Evolutionary conservation across 2,113 vertebrate genomes (phyloP), one percentile per base, ranked within the genome.

Genomic region (Cyprinus carpio): DNA sequence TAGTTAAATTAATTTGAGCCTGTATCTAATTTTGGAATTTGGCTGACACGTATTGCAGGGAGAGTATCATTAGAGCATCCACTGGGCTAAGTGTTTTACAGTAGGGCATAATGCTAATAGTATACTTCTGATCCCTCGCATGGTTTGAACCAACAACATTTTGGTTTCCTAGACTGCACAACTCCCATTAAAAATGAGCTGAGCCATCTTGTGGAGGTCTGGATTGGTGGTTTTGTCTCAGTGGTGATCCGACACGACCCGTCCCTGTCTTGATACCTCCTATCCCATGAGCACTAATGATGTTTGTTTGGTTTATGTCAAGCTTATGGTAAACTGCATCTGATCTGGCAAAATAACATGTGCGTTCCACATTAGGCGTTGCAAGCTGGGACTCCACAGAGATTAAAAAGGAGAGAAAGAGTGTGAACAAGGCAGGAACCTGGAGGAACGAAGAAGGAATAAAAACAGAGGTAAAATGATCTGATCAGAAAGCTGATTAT

Each of bases 241-340:
- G 40, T 5, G 23, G 71, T 74, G 71, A 46, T 74, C 65, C 43
- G 64, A 75, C 72, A 46, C 62, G 51, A 76, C 65, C 75, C 23
- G 27, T 23, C 65, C 75, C 34, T 23, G n/a, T 27, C 77, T 56
- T 15, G 34, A 60, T 56, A 83, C 82, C 82, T 78, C 69, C 75
- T 58, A 80, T 78, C 76, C 76, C 37, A 43, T 20, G 92, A 88
- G 91, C 92, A 94, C 93, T 94, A 94, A 94, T 71, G 49, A 91
- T 87, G 89, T 91, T 92, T 94, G 91, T 92, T 93, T 93, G 90
- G 89, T 92, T 88, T 92, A 92, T 92, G 89, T 92, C 91, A 93
- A 92, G 91, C 93, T 95, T 93, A 93, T 91, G 92, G 91, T 91
- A 89, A 69, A 90, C 91, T 54, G 11, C 89, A 82, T 90, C 90